Base-by-base conservation (phyloP, 2,113 vertebrate species). In the Colistium nudipinnis region DNA sequence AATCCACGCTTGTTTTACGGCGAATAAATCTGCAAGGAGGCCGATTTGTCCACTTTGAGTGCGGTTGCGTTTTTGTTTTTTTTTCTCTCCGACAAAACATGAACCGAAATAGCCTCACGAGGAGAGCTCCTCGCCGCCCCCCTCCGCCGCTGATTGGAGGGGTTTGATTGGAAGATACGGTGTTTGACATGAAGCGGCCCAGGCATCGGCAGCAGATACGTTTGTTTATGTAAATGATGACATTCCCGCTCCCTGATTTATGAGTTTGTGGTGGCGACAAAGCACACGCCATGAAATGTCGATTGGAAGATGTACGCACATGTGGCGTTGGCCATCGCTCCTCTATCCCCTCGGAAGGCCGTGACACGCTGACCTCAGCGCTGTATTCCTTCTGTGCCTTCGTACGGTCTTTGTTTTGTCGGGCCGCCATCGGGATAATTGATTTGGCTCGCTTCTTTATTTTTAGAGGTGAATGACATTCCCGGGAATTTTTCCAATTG, bases 391-490 rank as follows among this genome's bases (percentile, higher is more conserved):
- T 31, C 22, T 39, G 38, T 24, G 13, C 48, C 69, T 76, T 77
- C 49, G 4, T 63, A 11, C 38, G 36, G 36, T 74, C 66, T 82
- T 38, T 80, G 81, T 80, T 83, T 41, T 70, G n/a, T n/a, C n/a
- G 71, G 73, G 72, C 65, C 79, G 67, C 78, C 79, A 77, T 80
- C 74, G 30, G 35, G 53, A 70, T 81, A 88, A 90, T 81, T 68
- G 85, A 83, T 82, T 76, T 76, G 57, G 53, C 64, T 76, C 8
- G 68, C 57, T 62, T 87, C n/a, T 64, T 74, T 90, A 84, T 85
- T 90, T 90, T 78, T 87, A 82, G 80, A 88, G 80, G 86, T 93
- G 90, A 92, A 84, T 92, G 91, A 90, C 91, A 86, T 89, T 81
- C 62, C 19, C 38, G 70, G 51, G 69, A 88, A 91, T 93, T 87